These are phyloP conservation scores for Micromys minutus DNA, from an alignment of 2,113 vertebrate species.

Conservation along the genomic window DNA sequence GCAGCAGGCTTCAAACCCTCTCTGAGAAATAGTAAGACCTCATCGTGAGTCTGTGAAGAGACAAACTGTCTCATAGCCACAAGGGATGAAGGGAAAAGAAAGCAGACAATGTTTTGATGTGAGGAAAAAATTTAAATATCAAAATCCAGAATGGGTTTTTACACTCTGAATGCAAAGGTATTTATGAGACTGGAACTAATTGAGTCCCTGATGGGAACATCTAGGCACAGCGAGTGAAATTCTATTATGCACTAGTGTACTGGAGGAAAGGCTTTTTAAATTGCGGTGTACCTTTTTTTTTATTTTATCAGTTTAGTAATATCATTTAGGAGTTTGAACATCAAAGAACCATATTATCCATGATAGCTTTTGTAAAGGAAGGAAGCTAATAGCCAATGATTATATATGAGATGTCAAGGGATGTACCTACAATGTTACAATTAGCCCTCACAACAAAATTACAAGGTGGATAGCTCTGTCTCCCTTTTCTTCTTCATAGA, in stretches of 20 bases:
- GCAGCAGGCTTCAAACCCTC: neutral
- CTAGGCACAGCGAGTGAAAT: neutral
- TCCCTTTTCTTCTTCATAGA: neutral
- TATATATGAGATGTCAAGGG: neutral
- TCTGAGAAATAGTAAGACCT: neutral
- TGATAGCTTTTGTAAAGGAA: constrained; percentile 24
- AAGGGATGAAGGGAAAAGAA: neutral
- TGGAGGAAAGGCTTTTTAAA: neutral
- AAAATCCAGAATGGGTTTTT: neutral
- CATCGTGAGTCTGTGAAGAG: neutral
- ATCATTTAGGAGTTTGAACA: neutral
- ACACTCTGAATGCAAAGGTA: neutral
- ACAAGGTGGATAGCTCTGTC: neutral
- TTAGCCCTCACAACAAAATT: neutral
- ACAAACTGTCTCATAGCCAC: neutral
- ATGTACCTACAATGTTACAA: neutral
- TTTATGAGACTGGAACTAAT: neutral
- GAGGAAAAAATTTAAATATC: constrained; percentile 14
- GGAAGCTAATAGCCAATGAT: neutral
- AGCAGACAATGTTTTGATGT: neutral
- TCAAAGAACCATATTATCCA: neutral
- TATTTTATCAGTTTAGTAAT: neutral
- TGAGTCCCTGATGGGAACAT: neutral
- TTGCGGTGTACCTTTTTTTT: neutral
- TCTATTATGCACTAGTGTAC: neutral